Base-by-base conservation (phyloP, 2,113 vertebrate genomes). In the Corythornis madagascariensis region DNA sequence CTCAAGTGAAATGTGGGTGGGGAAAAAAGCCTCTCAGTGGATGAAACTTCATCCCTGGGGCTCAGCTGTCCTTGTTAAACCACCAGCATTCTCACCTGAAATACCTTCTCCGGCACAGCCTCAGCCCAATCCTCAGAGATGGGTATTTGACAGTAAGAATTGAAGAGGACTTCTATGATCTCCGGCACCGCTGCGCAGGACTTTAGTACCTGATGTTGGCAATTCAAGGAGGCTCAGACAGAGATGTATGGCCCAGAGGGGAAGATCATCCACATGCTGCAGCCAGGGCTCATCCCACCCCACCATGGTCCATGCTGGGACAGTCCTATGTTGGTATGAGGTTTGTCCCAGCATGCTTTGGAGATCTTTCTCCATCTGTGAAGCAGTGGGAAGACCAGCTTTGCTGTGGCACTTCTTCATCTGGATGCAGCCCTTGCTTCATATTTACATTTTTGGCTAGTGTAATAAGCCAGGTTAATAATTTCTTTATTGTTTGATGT, bases 91-190 rank as follows among this genome's bases (percentile, higher is more conserved):
- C 94, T 87, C 81, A 98, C 97, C 97, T 97, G 95, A 33, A 97
- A 95, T 24, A 93, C 81, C 9, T 98, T 97, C 10, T 96, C 90
- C 0, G 98, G 97, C 65, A 98, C 89, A 0, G 64, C 94, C 47
- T 97, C 81, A 1, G 42, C 52, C 97, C 98, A 98, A 61, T 96
- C 96, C 90, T 89, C 94, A 0, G 97, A 97, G 19, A 98, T 15
- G 0, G 52, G 86, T 59, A 98, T 97, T 45, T 97, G 97, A 0
- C 91, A n/a, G 79, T 97, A 98, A 89, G 98, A 98, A 35, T 98
- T 98, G 90, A 97, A 96, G 33, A 98, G 96, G 14, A 98, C 92
- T 72, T 98, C 97, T 0, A 98, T 83, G 55, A 98, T 93, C 16
- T 94, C 92, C 0, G 98, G 98, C 61, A 94, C 48, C 0, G 69